These are phyloP conservation scores for Drosophila fungiperda DNA, from an alignment of 2,888 invertebrate species.

Conservation along the genomic window DNA sequence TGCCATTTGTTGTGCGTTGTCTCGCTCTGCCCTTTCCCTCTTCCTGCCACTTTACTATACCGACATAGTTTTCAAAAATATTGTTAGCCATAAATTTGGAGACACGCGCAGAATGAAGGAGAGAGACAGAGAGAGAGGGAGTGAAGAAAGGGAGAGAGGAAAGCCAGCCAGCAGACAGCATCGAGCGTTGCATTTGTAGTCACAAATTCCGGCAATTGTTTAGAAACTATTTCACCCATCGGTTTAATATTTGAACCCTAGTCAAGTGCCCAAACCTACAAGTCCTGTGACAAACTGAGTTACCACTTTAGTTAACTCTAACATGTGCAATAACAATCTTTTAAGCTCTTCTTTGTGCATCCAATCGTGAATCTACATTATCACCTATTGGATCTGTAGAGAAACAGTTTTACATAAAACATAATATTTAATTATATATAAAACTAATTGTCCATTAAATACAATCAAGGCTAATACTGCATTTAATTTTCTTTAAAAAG, in stretches of 20 bases:
- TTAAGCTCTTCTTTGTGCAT: background rate
- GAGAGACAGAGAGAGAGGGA: background rate
- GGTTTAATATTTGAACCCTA: slow-evolving; percentile 42
- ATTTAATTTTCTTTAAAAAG: background rate
- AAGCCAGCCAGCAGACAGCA: background rate
- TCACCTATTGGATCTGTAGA: background rate
- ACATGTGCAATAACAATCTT: slow-evolving; percentile 20
- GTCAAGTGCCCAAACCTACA: slow-evolving; percentile 23
- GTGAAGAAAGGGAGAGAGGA: background rate
- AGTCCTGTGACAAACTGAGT: slow-evolving; percentile 4
- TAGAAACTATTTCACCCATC: slow-evolving; percentile 33
- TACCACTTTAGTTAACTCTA: background rate
- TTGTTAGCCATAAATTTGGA: slow-evolving; percentile 73
- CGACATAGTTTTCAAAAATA: slow-evolving; percentile 64
- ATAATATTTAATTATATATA: background rate
- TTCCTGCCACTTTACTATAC: background rate
- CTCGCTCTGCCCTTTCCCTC: slow-evolving; percentile 5
- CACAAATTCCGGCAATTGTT: slow-evolving; percentile 64
- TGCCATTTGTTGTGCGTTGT: slow-evolving; percentile 68
- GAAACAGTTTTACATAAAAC: background rate
- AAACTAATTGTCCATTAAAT: background rate
- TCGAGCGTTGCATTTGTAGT: slow-evolving; percentile 53
- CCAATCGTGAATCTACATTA: slow-evolving; percentile 25
- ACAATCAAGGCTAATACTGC: background rate
- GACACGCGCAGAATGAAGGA: slow-evolving; percentile 43